Evolutionary conservation across 64 coral and sea anemone species (phyloP).

Genomic region (Pocillopora damicornis): DNA sequence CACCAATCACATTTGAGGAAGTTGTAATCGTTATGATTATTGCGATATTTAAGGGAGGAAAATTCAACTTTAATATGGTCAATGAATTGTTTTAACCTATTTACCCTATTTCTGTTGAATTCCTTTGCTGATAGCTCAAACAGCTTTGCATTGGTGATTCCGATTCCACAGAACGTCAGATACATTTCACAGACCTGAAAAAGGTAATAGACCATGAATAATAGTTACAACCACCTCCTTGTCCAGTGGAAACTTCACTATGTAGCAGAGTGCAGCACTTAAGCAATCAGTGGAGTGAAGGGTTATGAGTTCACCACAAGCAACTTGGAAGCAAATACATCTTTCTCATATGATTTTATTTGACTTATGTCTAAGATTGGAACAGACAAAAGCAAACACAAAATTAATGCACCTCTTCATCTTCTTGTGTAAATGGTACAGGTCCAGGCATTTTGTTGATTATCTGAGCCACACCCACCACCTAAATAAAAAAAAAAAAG

Average conservation of each 20-base stretch:
- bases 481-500: constrained; percentile 41
- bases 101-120: constrained; percentile 97
- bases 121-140: constrained; percentile 98
- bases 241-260: too few species aligned
- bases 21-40: too few species aligned
- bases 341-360: too few species aligned
- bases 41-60: background rate
- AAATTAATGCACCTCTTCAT: constrained; percentile 69
- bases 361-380: too few species aligned
- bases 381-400: too few species aligned
- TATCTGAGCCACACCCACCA: constrained; percentile 95
- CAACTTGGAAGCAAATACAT: too few species aligned
- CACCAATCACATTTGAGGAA: too few species aligned
- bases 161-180: constrained; percentile 96
- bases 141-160: constrained; percentile 97
- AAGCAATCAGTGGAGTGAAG: too few species aligned
- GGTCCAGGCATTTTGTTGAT: constrained; percentile 97
- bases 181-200: constrained; percentile 94
- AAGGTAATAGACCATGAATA: background rate
- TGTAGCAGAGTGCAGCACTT: too few species aligned
- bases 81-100: background rate
- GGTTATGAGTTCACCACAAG: too few species aligned
- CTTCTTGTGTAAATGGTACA: constrained; percentile 87
- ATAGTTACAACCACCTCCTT: background rate
- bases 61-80: background rate